A percentile compares a stretch with the other conserved stretches of the same genome.
Evolutionary conservation across 2,888 invertebrate genomes (phyloP).

Genomic region (Scaptomyza cyrtandrae): DNA sequence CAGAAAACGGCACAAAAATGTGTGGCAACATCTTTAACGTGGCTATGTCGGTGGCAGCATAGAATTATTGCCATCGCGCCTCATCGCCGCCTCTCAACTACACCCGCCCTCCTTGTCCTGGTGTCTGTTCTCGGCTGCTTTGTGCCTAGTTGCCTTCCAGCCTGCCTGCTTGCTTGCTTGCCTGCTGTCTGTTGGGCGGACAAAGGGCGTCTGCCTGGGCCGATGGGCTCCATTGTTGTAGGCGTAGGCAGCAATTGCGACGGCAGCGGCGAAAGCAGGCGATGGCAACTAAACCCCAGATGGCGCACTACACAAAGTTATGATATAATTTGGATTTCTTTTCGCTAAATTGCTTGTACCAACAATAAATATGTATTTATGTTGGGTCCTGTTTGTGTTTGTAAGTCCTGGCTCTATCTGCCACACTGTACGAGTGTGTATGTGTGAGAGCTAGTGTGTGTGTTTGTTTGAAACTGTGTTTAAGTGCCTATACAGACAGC

Average conservation of each 20-base stretch:
- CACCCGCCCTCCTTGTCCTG: neutral
- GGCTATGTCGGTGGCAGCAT: constrained; percentile 76
- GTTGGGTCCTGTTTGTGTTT: constrained; percentile 53
- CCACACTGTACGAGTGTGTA: neutral
- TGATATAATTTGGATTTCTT: constrained; percentile 80
- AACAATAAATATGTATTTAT: constrained; percentile 79
- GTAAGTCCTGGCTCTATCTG: constrained; percentile 38
- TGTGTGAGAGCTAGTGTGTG: constrained; percentile 5
- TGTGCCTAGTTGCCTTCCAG: constrained; percentile 21
- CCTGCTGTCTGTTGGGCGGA: constrained; percentile 15
- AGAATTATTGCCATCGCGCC: constrained; percentile 70
- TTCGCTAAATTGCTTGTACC: constrained; percentile 81
- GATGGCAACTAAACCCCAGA: constrained; percentile 83
- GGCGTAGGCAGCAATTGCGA: constrained; percentile 62
- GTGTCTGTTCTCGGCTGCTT: constrained; percentile 14
- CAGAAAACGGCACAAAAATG: constrained; percentile 65
- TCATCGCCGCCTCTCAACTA: constrained; percentile 12
- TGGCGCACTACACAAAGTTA: constrained; percentile 83
- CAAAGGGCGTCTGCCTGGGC: constrained; percentile 20
- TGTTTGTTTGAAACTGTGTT: constrained; percentile 53
- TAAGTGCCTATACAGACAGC: constrained; percentile 57
- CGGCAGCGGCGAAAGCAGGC: constrained; percentile 51
- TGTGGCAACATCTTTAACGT: constrained; percentile 80
- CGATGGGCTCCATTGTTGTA: constrained; percentile 64
- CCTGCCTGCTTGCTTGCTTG: neutral